These are phyloP conservation scores for Alviniconcha strummeri DNA, from an alignment of 2,888 invertebrate species.

Conservation along the genomic window DNA sequence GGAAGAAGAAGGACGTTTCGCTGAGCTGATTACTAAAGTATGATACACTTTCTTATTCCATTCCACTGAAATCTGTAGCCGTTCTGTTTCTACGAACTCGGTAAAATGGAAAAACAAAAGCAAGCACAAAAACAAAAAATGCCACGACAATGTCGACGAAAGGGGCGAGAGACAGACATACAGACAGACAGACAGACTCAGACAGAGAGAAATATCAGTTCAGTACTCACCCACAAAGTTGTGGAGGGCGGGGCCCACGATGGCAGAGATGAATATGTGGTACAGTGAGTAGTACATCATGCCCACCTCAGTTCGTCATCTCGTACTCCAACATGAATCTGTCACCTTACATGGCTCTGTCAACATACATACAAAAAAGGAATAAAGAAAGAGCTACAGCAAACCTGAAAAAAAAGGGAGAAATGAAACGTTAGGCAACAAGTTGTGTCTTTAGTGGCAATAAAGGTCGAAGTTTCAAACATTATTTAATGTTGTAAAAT, in stretches of 20 bases:
- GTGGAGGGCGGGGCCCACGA: constrained; percentile 30
- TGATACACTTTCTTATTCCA: background rate
- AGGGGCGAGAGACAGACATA: background rate
- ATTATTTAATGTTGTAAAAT: background rate
- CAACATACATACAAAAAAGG: background rate
- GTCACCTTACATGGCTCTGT: background rate
- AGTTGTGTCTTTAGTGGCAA: background rate
- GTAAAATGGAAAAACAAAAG: background rate
- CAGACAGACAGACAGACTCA: background rate
- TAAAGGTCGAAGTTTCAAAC: background rate
- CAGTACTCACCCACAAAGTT: constrained; percentile 30
- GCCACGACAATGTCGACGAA: background rate
- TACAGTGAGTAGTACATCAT: constrained; percentile 32
- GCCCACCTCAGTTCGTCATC: constrained; percentile 15
- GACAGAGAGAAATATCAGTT: background rate
- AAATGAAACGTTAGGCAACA: background rate
- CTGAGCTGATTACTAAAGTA: background rate
- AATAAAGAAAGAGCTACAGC: no score
- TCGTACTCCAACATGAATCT: background rate
- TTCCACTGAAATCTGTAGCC: no score
- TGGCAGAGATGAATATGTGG: constrained; percentile 30
- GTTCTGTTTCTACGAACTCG: no score
- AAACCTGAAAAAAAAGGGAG: no score
- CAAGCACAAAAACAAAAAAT: background rate
- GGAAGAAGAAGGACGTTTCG: background rate